phyloP scores from a whole-genome alignment of 2,797 vertebrate genomes.

The Oryzias sinensis region DNA sequence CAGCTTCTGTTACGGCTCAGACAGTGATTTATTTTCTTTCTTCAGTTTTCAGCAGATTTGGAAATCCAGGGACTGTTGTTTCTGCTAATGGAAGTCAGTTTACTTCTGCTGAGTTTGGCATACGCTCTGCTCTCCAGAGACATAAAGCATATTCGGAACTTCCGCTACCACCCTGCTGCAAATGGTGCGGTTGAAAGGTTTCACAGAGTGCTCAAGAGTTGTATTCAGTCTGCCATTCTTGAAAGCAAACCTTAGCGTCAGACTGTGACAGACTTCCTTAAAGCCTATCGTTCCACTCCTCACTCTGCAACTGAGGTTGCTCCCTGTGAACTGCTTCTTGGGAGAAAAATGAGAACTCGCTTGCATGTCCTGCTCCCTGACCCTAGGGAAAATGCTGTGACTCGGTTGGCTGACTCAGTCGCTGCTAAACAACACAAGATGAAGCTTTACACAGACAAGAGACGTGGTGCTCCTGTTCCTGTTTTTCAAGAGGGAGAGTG shows the following conservation, averaged over 20 bases:
- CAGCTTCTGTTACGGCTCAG: not conserved
- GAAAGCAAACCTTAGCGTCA: not conserved
- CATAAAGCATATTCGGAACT: not conserved
- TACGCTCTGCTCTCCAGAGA: not conserved
- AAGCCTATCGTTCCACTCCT: fast-evolving
- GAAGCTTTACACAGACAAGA: too few relatives aligned
- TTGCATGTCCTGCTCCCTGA: too few relatives aligned
- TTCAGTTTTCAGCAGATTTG: not conserved
- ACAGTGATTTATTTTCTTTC: not conserved
- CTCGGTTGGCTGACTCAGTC: too few relatives aligned
- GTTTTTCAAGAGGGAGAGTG: too few relatives aligned
- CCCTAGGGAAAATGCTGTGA: too few relatives aligned
- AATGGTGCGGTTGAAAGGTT: not conserved
- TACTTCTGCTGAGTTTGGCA: not conserved
- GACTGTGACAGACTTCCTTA: too few relatives aligned
- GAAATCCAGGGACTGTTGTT: not conserved
- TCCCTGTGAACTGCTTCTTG: too few relatives aligned
- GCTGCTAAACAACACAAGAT: too few relatives aligned
- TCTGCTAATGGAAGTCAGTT: not conserved
- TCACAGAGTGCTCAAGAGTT: not conserved
- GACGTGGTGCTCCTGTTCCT: too few relatives aligned
- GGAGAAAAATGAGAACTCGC: too few relatives aligned
- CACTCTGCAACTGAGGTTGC: too few relatives aligned
- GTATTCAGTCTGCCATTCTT: not conserved
- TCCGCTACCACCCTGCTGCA: not conserved